Evolutionary conservation across 2,888 invertebrate species (phyloP).

Genomic region (Spodoptera exigua): DNA sequence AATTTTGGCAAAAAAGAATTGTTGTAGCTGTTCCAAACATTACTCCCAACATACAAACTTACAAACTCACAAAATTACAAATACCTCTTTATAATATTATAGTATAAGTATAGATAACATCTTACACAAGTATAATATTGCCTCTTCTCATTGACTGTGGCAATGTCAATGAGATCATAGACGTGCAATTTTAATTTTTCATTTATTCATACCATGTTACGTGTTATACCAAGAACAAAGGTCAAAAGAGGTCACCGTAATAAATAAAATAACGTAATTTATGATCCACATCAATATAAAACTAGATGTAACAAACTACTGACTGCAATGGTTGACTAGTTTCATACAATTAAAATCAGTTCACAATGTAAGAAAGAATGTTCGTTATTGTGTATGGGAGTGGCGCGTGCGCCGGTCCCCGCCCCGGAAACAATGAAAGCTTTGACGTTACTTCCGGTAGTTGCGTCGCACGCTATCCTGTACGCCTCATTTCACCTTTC

Average conservation of each 20-base stretch:
- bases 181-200: too few relatives aligned
- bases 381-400: conserved; percentile 55
- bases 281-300: conserved; percentile 45
- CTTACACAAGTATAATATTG: too few relatives aligned
- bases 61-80: too few relatives aligned
- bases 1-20: too few relatives aligned
- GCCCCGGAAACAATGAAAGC: conserved; percentile 76
- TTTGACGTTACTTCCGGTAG: conserved; percentile 82
- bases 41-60: too few relatives aligned
- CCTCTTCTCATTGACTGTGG: too few relatives aligned
- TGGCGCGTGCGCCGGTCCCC: conserved; percentile 63
- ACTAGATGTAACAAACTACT: conserved; percentile 48
- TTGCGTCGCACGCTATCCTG: conserved; percentile 67
- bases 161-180: too few relatives aligned
- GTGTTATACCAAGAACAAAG: conserved; percentile 6
- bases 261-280: conserved; percentile 30
- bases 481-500: conserved; percentile 76
- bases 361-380: conserved; percentile 65
- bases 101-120: too few relatives aligned
- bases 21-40: too few relatives aligned
- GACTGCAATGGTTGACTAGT: conserved; percentile 63
- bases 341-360: conserved; percentile 70
- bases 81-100: too few relatives aligned
- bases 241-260: conserved; percentile 19
- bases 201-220: too few relatives aligned